Conservation (phyloP, 1,140 invertebrate species). For the Tetramorium parvispinum region DNA sequence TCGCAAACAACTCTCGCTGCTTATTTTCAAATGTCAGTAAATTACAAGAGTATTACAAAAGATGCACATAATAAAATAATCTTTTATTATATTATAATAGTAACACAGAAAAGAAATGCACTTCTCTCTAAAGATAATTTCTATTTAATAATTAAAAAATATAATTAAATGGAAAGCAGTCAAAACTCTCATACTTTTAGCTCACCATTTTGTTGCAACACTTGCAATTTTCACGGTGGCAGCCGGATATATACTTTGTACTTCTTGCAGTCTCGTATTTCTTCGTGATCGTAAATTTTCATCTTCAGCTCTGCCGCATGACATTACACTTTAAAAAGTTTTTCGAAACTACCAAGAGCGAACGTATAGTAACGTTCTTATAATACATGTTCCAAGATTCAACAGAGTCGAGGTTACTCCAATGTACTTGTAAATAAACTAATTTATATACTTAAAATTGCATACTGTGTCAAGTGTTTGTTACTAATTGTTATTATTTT, state of each 20-base stretch:
- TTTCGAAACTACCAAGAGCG: neutral
- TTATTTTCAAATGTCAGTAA: too few species aligned
- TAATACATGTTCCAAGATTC: neutral
- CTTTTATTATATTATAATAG: neutral
- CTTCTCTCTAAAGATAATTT: neutral
- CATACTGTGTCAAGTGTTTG: neutral
- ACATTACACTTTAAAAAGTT: slow-evolving; percentile 9
- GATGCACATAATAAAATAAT: neutral
- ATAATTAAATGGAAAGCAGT: neutral
- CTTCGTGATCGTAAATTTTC: slow-evolving; percentile 28
- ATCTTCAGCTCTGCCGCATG: neutral
- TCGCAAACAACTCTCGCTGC: neutral
- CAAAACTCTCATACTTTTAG: neutral
- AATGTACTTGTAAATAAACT: neutral
- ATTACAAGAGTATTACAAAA: neutral
- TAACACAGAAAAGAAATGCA: neutral
- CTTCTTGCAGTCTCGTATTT: slow-evolving; percentile 24
- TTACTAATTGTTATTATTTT: neutral
- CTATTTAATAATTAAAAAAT: neutral
- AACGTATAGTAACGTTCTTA: neutral
- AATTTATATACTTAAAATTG: neutral
- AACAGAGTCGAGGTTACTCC: slow-evolving; percentile 6
- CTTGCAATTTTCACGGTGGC: neutral
- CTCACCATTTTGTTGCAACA: neutral
- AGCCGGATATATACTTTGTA: neutral